Evolutionary conservation across 1,140 invertebrate species (phyloP).

Genomic region (Hylaeus anthracinus): DNA sequence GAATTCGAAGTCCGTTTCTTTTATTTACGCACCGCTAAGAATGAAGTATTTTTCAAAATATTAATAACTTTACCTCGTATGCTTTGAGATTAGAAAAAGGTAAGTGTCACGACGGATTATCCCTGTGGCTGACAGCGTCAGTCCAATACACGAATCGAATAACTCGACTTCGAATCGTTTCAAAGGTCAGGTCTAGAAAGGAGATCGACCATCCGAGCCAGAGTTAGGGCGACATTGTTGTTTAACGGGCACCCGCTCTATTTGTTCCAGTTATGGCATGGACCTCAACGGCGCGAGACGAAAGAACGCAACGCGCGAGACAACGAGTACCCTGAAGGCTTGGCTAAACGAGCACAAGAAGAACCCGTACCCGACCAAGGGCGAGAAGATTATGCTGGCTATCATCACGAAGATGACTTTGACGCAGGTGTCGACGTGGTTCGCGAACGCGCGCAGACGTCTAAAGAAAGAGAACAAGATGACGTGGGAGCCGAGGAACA

Average conservation of each 20-base stretch:
- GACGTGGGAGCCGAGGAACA: conserved; percentile 98
- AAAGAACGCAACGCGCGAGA: conserved; percentile 98
- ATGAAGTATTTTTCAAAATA: too few relatives aligned
- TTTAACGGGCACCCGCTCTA: not conserved
- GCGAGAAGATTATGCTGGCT: conserved; percentile 99
- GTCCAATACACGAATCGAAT: too few relatives aligned
- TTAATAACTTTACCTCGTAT: too few relatives aligned
- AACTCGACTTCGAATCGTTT: not conserved
- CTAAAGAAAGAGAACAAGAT: conserved; percentile 99
- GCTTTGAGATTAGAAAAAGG: too few relatives aligned
- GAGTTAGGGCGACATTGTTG: too few relatives aligned
- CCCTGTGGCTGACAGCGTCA: too few relatives aligned
- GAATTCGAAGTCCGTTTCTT: not conserved
- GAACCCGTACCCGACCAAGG: conserved; percentile 99
- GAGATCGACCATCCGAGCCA: too few relatives aligned
- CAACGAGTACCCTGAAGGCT: conserved; percentile 96
- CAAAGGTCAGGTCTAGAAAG: not conserved
- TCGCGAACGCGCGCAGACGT: conserved; percentile 96
- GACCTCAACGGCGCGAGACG: conserved; percentile 93
- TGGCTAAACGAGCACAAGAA: conserved; percentile 99
- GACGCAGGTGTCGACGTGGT: conserved; percentile 99
- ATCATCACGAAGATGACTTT: conserved; percentile 99
- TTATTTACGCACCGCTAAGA: not conserved
- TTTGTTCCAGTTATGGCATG: conserved; percentile 91
- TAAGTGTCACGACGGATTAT: too few relatives aligned